Evolutionary conservation across 1,140 invertebrate genomes (phyloP).

Genomic region (Nymphalis io): DNA sequence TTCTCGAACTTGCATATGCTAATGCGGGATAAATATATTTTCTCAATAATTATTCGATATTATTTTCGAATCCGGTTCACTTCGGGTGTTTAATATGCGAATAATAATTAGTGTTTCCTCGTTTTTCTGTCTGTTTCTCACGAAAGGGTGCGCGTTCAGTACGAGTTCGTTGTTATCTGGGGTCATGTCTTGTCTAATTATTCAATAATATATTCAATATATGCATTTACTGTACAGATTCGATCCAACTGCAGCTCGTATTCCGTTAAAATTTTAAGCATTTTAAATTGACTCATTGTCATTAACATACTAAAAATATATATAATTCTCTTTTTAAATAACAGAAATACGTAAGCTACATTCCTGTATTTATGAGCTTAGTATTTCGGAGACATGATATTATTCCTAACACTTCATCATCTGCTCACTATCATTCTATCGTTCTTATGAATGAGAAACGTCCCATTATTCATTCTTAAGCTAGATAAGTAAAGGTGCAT

Average conservation of each 20-base stretch:
- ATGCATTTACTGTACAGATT: neutral
- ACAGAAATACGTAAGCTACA: no score
- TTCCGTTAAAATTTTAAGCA: no score
- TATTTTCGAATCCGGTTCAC: slow-evolving; percentile 58
- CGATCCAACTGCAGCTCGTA: neutral
- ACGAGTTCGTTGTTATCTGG: slow-evolving; percentile 45
- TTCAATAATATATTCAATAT: slow-evolving; percentile 31
- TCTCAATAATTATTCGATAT: slow-evolving; percentile 68
- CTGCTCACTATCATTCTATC: neutral
- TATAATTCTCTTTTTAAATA: no score
- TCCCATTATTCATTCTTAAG: slow-evolving; percentile 26
- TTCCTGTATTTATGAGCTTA: neutral
- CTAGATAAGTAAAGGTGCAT: slow-evolving; percentile 44
- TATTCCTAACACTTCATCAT: slow-evolving; percentile 8
- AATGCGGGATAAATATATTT: slow-evolving; percentile 56
- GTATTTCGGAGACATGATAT: neutral
- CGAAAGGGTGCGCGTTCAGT: slow-evolving; percentile 49
- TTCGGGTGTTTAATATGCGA: slow-evolving; percentile 69
- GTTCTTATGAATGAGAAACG: slow-evolving; percentile 1
- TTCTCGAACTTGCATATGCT: slow-evolving; percentile 62
- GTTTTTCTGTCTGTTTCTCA: slow-evolving; percentile 64
- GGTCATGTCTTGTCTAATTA: slow-evolving; percentile 33
- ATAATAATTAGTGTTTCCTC: slow-evolving; percentile 71
- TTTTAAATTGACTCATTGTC: no score
- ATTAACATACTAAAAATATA: no score